Base-by-base conservation (phyloP, 1,140 invertebrate species). In the Nephotettix cincticeps region DNA sequence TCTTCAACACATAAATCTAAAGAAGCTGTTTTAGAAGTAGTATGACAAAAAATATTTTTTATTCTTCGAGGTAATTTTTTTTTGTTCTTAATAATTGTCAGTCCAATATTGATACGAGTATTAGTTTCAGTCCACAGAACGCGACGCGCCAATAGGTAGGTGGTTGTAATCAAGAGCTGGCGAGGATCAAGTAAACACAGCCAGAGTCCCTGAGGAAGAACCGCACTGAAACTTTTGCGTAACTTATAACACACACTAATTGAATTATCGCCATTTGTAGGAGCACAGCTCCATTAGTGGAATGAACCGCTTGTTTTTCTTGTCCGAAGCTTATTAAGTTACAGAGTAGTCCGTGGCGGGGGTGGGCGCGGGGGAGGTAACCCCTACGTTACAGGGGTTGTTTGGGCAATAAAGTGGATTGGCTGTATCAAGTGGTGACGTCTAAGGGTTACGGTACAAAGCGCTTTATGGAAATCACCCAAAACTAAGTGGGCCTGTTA, bases 351-450 rank as follows among this genome's bases (percentile, higher is more conserved):
- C 66, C 4, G 64, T 25, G 43, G 66, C 11, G 45, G 43, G 27
- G 32, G 27, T 27, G 14, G 32, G 36, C 17, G 11, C 21, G 28
- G 28, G 21, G 65, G 13, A 21, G 65, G 66, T 36, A 6, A 36
- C 32, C 32, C 32, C 32, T 14, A n/a, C 32, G 28, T 13, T 36
- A 27, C 21, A 23, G 47, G 66, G 45, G 66, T 28, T 25, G 66
- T 65, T 36, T 45, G 43, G 43, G 66, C 43, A 68, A 68, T 68
- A 68, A 68, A 68, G 66, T 68, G 45, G 66, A 68, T 68, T 68
- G 66, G 47, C 40, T 25, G 32, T 68, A 68, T 68, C 66, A 68
- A 51, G 64, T 30, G 66, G 47, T 36, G 45, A 68, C 66, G 25
- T 54, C 66, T 54, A 54, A 68, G 66, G 66, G 66, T 68, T 68